A percentile compares a stretch with the other conserved stretches of the same genome.
These are phyloP conservation scores for Epinephelus cyanopodus DNA, from an alignment of 2,113 vertebrate genomes.

Conservation along the genomic window DNA sequence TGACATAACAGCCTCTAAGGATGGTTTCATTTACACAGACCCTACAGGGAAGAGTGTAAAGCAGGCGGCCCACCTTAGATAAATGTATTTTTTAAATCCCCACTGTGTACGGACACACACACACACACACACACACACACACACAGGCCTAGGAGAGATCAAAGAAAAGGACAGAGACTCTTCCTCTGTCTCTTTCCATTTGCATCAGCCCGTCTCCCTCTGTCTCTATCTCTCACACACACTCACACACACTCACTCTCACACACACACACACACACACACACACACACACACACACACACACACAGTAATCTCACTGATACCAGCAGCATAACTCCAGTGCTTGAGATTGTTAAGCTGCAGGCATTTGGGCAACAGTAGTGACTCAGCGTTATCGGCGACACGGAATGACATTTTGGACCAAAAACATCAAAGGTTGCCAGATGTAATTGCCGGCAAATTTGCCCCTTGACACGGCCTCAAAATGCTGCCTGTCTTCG, in stretches of 20 bases:
- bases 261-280: not conserved
- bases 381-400: not conserved
- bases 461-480: not conserved
- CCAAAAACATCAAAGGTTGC: not conserved
- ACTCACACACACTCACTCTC: not conserved
- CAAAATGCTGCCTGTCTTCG: not conserved
- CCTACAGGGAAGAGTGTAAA: not conserved
- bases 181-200: slow-evolving; percentile 3
- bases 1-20: not conserved
- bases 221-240: not conserved
- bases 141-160: slow-evolving; percentile 13
- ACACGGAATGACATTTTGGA: slow-evolving; percentile 3
- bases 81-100: too few relatives aligned
- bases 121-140: not conserved
- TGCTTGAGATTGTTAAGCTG: not conserved
- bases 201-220: not conserved
- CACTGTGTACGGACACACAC: not conserved
- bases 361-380: not conserved
- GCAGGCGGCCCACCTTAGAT: too few relatives aligned
- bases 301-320: not conserved
- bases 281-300: too few relatives aligned
- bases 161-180: slow-evolving; percentile 16
- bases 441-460: not conserved
- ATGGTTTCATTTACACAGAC: not conserved
- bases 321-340: not conserved